These are phyloP conservation scores for Micronycteris hirsuta DNA, from an alignment of 2,113 vertebrate genomes.

Conservation along the genomic window DNA sequence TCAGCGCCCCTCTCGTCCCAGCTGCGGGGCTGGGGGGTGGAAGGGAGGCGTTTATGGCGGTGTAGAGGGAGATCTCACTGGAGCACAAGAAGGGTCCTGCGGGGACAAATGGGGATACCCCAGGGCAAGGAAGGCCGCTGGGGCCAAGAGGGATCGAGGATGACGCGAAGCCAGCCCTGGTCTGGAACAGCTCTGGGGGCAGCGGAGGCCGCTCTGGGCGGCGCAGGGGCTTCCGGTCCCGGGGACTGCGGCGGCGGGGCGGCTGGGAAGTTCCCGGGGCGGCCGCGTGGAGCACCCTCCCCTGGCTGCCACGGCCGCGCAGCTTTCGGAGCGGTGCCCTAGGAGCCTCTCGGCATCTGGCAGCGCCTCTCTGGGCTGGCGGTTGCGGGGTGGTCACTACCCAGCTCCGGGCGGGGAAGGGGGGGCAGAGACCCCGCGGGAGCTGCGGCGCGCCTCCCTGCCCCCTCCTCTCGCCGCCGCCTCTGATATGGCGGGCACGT, in stretches of 20 bases:
- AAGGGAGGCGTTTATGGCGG: not conserved
- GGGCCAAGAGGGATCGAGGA: not conserved
- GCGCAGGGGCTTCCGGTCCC: constrained; percentile 70
- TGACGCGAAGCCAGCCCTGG: not conserved
- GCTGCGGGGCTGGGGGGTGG: constrained; percentile 43
- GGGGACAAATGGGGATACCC: not conserved
- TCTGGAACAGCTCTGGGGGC: constrained; percentile 46
- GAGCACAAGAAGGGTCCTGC: not conserved
- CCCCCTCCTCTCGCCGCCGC: not conserved
- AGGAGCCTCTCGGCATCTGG: constrained; percentile 59
- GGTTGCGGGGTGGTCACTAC: constrained; percentile 27
- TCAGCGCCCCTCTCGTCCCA: constrained; percentile 61
- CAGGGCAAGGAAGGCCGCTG: not conserved
- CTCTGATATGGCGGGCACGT: constrained; percentile 72
- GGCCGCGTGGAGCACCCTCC: constrained; percentile 72
- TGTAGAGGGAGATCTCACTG: not conserved
- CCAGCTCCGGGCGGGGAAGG: not conserved
- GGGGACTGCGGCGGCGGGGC: constrained; percentile 55
- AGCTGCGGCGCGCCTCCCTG: not conserved
- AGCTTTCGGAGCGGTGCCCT: constrained; percentile 58
- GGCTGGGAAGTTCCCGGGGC: constrained; percentile 73
- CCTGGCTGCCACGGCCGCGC: constrained; percentile 44
- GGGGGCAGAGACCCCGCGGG: constrained; percentile 67
- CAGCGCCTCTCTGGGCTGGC: not conserved
- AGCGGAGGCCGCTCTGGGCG: constrained; percentile 39